Evolutionary conservation across 2,888 invertebrate species (phyloP), one percentile per base, ranked within the genome.

Genomic region (Volucella inanis): DNA sequence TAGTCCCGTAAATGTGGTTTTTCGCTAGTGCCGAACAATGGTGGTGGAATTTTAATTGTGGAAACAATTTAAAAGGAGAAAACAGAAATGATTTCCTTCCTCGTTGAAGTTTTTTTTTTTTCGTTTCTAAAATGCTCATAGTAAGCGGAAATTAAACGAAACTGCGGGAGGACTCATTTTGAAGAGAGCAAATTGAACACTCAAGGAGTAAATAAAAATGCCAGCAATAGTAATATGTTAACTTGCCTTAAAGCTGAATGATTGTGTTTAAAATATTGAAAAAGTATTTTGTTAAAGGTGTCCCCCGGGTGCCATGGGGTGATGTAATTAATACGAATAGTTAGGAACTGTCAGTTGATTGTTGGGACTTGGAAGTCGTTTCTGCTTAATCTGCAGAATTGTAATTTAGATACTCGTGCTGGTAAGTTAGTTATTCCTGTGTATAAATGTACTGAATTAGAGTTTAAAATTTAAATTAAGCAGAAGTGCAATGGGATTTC

Each of bases 91-190:
- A 78, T 70, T 70, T 70, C 57, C 49, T 47, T 11, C 11, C 31
- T 31, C 57, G 4, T 45, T 15, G 62, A 18, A 43, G 41, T 9
- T 18, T 31, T 54, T 45, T 65, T n/a, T n/a, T 50, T 65, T n/a
- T n/a, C n/a, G n/a, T 10, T 12, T 22, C 14, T 62, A 14, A 12
- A 67, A 67, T 18, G 2, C 18, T 1, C 1, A 68, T 45, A 72
- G 76, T 85, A 72, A 81, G 85, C 81, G 85, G 72, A 85, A 85
- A 85, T 81, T 85, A 85, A 85, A 81, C 76, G 68, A 68, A 67
- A 62, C 55, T 45, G 39, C 8, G 31, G 6, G 4, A 38, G 41
- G 10, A 8, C 11, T n/a, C 22, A 18, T 11, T 49, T n/a, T 4
- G 12, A 52, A 39, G 39, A 31, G 18, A 57, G 18, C 55, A 57